These are phyloP conservation scores for Zootoca vivipara DNA, from an alignment of 2,113 vertebrate species.

Conservation along the genomic window DNA sequence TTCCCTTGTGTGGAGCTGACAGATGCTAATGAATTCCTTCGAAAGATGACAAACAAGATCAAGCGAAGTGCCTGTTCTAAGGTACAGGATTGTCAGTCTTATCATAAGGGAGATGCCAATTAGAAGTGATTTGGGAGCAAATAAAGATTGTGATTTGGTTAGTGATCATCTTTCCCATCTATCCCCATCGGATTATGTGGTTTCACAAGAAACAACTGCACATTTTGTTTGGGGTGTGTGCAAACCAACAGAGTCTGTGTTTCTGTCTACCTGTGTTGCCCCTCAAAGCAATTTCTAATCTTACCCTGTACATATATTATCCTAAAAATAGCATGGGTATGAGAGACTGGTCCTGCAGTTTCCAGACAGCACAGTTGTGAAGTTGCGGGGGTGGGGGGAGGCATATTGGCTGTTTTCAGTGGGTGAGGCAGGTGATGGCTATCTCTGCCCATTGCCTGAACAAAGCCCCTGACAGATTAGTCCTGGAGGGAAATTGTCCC, in stretches of 20 bases:
- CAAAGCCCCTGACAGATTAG: too few species aligned
- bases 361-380: too few species aligned
- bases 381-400: too few species aligned
- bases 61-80: constrained; percentile 44
- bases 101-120: constrained; percentile 23
- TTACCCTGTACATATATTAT: neutral
- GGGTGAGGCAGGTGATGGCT: too few species aligned
- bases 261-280: neutral
- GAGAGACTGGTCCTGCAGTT: too few species aligned
- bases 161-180: neutral
- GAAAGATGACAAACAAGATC: constrained; percentile 62
- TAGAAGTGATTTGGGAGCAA: constrained; percentile 32
- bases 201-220: neutral
- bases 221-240: neutral
- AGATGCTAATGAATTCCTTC: constrained; percentile 75
- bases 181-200: neutral
- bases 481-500: too few species aligned
- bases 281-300: neutral
- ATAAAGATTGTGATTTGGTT: constrained; percentile 1
- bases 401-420: too few species aligned
- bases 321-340: neutral
- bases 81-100: neutral
- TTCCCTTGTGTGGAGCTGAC: constrained; percentile 55
- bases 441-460: too few species aligned
- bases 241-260: too few species aligned